Percentiles rank a stretch among this genome's conserved stretches.
These are phyloP conservation scores for Meloe dianella DNA, from an alignment of 2,888 invertebrate genomes.

Conservation along the genomic window DNA sequence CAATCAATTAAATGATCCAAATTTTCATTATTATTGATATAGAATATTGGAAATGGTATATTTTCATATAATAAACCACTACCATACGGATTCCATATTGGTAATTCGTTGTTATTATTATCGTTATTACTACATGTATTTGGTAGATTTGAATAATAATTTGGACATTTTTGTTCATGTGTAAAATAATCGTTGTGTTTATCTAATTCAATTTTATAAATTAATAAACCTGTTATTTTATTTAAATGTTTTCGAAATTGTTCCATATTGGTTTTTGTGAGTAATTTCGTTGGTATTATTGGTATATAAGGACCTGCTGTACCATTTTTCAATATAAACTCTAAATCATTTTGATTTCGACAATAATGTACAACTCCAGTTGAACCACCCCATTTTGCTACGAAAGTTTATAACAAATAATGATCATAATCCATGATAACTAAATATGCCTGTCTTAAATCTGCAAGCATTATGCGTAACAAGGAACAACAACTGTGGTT, in stretches of 20 bases:
- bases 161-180: slow-evolving; percentile 83
- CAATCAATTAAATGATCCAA: slow-evolving; percentile 68
- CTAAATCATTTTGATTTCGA: slow-evolving; percentile 67
- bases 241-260: slow-evolving; percentile 60
- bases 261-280: slow-evolving; percentile 64
- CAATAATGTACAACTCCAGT: slow-evolving; percentile 85
- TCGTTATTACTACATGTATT: slow-evolving; percentile 33
- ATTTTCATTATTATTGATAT: slow-evolving; percentile 69
- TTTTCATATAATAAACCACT: slow-evolving; percentile 77
- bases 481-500: no score
- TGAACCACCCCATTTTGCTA: slow-evolving; percentile 78
- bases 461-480: no score
- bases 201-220: slow-evolving; percentile 61
- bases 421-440: no score
- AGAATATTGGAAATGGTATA: slow-evolving; percentile 89
- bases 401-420: slow-evolving; percentile 18
- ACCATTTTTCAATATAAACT: slow-evolving; percentile 74
- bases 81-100: slow-evolving; percentile 82
- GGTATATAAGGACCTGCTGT: slow-evolving; percentile 84
- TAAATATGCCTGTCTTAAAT: no score
- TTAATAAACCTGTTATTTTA: slow-evolving; percentile 71
- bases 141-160: slow-evolving; percentile 68
- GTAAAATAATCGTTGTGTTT: slow-evolving; percentile 56
- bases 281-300: slow-evolving; percentile 69
- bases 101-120: slow-evolving; percentile 48